These are phyloP conservation scores for Centroberyx gerrardi DNA, from an alignment of 2,797 vertebrate genomes.

Conservation along the genomic window DNA sequence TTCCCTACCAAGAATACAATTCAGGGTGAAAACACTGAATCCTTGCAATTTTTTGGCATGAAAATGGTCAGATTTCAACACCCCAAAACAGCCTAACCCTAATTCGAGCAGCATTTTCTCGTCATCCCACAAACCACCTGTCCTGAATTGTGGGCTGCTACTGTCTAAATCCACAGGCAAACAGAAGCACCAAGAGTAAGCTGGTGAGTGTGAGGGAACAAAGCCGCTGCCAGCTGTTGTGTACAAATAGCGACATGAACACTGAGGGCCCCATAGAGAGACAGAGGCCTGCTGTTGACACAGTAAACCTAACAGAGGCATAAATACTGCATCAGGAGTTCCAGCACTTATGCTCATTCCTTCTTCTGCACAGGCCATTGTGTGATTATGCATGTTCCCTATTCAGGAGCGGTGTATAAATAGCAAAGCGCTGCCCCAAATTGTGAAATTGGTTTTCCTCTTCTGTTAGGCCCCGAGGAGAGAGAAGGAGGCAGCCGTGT, in stretches of 20 bases:
- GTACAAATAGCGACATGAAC: constrained; percentile 38
- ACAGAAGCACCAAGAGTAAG: background rate
- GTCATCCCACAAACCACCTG: constrained; percentile 12
- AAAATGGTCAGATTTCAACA: no score
- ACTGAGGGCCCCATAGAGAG: constrained; percentile 12
- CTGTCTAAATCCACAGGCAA: background rate
- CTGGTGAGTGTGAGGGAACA: background rate
- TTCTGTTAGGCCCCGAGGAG: constrained; percentile 31
- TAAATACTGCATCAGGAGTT: constrained; percentile 38
- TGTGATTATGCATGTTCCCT: constrained; percentile 28
- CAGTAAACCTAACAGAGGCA: constrained; percentile 30
- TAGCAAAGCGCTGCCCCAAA: constrained; percentile 55
- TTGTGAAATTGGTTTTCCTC: constrained; percentile 28
- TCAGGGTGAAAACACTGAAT: no score
- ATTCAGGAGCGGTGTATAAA: constrained; percentile 44
- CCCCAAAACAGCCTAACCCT: no score
- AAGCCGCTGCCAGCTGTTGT: constrained; percentile 37
- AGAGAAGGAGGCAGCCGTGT: constrained; percentile 34
- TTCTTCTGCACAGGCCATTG: background rate
- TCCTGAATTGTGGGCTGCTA: constrained; percentile 6
- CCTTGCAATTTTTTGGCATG: no score
- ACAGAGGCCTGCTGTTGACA: constrained; percentile 19
- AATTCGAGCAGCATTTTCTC: no score
- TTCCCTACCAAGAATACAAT: no score
- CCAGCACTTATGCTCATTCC: constrained; percentile 8